Conservation (phyloP, 2,113 vertebrate species). For the Pterocles burchelli region DNA sequence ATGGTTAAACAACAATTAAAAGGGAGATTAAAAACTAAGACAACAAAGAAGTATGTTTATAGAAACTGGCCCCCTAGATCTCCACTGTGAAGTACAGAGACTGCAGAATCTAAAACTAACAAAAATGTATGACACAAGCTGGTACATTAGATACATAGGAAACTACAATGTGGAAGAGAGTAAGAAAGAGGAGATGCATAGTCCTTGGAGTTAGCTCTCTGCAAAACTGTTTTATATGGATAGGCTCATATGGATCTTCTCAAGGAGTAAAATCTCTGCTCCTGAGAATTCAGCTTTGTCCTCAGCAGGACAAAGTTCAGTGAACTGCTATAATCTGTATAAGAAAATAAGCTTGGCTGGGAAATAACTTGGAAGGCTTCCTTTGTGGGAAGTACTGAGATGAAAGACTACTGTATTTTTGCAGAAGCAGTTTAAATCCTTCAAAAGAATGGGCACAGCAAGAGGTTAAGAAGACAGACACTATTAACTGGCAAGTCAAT, state of each 20-base stretch:
- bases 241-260: slow-evolving; percentile 8
- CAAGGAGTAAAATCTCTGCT: slow-evolving; percentile 14
- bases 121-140: background rate
- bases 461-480: slow-evolving; percentile 17
- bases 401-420: slow-evolving; percentile 47
- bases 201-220: background rate
- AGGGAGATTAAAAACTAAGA: slow-evolving; percentile 38
- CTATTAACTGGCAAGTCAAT: slow-evolving; percentile 3
- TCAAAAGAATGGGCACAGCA: slow-evolving; percentile 47
- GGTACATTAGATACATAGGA: background rate
- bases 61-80: background rate
- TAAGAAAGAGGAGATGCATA: background rate
- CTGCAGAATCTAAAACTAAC: background rate
- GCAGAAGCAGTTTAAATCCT: slow-evolving; percentile 37
- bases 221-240: background rate
- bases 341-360: slow-evolving; percentile 57
- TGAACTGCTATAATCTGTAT: slow-evolving; percentile 60
- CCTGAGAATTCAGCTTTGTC: slow-evolving; percentile 43
- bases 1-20: slow-evolving; percentile 43
- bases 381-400: slow-evolving; percentile 49
- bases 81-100: background rate
- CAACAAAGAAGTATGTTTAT: slow-evolving; percentile 15
- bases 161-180: background rate
- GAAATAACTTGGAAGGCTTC: slow-evolving; percentile 57
- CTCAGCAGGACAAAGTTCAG: slow-evolving; percentile 48